phyloP scores from a whole-genome alignment of 2,113 vertebrate genomes.

The Sinosuthora webbiana region DNA sequence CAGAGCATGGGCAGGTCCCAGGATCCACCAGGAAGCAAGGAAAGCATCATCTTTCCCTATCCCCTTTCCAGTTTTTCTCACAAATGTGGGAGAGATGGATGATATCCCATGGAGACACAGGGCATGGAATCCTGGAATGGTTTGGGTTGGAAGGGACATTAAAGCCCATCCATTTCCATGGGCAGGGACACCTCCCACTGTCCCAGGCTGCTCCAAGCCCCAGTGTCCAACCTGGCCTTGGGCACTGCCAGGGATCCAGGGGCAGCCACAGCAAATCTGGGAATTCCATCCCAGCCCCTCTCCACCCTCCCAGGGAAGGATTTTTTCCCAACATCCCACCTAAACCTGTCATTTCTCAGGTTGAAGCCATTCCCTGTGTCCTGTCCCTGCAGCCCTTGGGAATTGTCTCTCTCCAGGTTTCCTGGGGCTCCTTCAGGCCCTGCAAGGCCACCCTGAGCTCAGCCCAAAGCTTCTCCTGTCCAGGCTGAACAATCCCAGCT shows the following conservation, averaged over 20 bases:
- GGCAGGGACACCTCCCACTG: background rate
- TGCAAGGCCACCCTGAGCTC: too few species aligned
- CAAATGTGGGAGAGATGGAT: background rate
- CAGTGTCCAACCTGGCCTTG: background rate
- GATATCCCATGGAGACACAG: background rate
- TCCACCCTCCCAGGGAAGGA: background rate
- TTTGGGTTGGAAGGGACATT: background rate
- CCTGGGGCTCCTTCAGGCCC: too few species aligned
- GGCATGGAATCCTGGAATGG: background rate
- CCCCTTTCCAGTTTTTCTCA: background rate
- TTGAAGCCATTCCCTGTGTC: too few species aligned
- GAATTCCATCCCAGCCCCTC: background rate
- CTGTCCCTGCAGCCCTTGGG: too few species aligned
- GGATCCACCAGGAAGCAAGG: background rate
- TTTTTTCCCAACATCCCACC: too few species aligned
- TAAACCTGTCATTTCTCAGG: too few species aligned
- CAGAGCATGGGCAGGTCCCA: background rate
- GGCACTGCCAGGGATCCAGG: background rate
- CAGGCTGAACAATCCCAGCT: too few species aligned
- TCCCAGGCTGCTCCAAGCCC: background rate
- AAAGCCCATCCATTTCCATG: background rate
- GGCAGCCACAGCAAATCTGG: background rate
- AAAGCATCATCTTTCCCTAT: background rate
- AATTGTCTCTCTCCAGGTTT: too few species aligned
- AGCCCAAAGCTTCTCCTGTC: too few species aligned